Conservation (phyloP, 2,797 vertebrate genomes). For the Prunella strophiata region DNA sequence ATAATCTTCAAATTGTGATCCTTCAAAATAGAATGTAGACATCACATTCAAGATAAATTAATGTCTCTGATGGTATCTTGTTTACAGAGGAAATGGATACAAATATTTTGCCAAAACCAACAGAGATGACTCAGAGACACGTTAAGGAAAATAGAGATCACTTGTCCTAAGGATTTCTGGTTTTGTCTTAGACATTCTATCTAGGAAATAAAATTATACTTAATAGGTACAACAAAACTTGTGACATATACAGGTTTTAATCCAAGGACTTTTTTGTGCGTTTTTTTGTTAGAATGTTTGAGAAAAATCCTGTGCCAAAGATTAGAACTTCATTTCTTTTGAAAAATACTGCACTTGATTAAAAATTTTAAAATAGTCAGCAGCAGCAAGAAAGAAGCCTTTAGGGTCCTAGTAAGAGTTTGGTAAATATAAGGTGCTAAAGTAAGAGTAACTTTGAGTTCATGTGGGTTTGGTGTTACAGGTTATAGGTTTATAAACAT, state of each 20-base stretch:
- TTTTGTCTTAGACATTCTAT: slow-evolving; percentile 53
- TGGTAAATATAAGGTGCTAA: background rate
- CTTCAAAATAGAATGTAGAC: slow-evolving; percentile 30
- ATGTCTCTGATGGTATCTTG: slow-evolving; percentile 3
- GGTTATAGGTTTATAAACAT: background rate
- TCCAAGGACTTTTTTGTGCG: background rate
- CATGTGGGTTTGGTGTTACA: background rate
- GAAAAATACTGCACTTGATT: background rate
- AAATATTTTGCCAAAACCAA: slow-evolving; percentile 67
- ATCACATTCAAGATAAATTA: slow-evolving; percentile 39
- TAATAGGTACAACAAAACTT: slow-evolving; percentile 53
- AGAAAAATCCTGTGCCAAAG: background rate
- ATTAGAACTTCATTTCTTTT: background rate
- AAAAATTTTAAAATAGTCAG: background rate
- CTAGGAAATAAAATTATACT: slow-evolving; percentile 33
- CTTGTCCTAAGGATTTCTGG: slow-evolving; percentile 44
- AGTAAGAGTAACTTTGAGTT: background rate
- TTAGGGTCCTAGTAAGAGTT: background rate
- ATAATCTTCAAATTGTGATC: slow-evolving; percentile 29
- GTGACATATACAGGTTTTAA: slow-evolving; percentile 44
- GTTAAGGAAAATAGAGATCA: slow-evolving; percentile 54
- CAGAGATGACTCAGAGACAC: slow-evolving; percentile 46
- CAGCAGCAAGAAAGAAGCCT: background rate
- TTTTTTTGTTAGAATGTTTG: slow-evolving; percentile 14
- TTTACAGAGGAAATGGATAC: slow-evolving; percentile 43